Base-by-base conservation (phyloP, 2,113 vertebrate species). In the Pterocles orientalis region DNA sequence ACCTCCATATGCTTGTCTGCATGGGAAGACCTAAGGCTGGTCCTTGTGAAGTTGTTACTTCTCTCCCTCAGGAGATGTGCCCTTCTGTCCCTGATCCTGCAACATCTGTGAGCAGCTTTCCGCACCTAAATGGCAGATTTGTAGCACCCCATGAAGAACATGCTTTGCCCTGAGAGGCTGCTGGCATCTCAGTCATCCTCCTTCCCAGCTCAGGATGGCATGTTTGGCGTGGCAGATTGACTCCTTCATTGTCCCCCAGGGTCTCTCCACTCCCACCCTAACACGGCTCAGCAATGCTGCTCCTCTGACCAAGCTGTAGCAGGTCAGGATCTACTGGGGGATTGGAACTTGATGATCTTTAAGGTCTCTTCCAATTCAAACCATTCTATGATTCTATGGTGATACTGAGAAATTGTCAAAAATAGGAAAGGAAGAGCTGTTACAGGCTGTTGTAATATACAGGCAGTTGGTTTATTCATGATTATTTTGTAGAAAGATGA, bases 221-320 rank as follows among this genome's bases (percentile, higher is more conserved):
- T 6, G 10, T 21, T 17, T 19, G 71, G 39, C 25, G 29, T 18
- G 41, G 10, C 0, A 1, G 6, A 21, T 26, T 20, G 39, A 36
- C 1, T 2, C 8, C n/a, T 56, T 53, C 8, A 8, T 29, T 8
- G 2, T 6, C 61, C 23, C 12, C 9, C 39, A 18, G 14, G 26
- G 24, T 82, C 47, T 66, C 34, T 61, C 26, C 5, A 9, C 14
- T 50, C 17, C 26, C 26, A 29, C 6, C 17, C n/a, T 0, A 0
- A 18, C 39, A 54, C 0, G 2, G 8, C 3, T 70, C 13, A 24
- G 0, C 20, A 62, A 36, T 58, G 12, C 8, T 3, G 0, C 8
- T 60, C 31, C 19, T 60, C 51, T 81, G 26, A 28, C 18, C 43
- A 51, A 72, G 47, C 7, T 60, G 13, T 28, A 60, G 31, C 9